These are phyloP conservation scores for Meandrina meandrites DNA, from an alignment of 92 coral and sea anemone species.

Conservation along the genomic window DNA sequence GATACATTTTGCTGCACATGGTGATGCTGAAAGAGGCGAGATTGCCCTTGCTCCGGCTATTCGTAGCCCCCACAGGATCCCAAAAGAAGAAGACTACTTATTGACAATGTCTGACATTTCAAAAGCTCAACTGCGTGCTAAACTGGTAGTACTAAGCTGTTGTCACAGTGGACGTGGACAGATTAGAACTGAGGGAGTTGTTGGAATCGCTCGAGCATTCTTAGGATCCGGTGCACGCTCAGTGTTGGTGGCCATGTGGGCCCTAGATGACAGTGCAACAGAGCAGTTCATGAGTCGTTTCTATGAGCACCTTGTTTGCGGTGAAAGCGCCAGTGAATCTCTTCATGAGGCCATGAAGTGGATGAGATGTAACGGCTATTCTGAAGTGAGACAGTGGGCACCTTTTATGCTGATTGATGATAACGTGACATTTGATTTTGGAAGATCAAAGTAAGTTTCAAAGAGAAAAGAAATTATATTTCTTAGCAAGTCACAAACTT, in stretches of 20 bases:
- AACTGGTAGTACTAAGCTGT: neutral
- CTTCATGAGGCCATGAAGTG: neutral
- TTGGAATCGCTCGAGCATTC: neutral
- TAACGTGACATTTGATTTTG: neutral
- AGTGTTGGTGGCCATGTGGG: neutral
- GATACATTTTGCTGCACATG: neutral
- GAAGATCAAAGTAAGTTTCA: neutral
- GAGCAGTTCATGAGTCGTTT: neutral
- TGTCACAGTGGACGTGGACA: neutral
- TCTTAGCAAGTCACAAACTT: too few species aligned
- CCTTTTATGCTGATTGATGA: neutral
- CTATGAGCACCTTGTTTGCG: neutral
- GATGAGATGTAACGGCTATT: neutral
- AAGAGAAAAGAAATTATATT: too few species aligned
- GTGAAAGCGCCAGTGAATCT: neutral
- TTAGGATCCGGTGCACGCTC: neutral
- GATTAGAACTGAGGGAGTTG: neutral
- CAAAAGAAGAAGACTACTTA: neutral
- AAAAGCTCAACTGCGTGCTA: neutral
- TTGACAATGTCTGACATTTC: neutral
- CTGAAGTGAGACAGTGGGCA: neutral
- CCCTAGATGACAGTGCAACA: neutral
- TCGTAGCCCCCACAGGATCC: neutral
- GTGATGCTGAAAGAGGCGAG: neutral
- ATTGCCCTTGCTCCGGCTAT: neutral